Conservation (phyloP, 2,888 invertebrate species). For the Conus canariensis region DNA sequence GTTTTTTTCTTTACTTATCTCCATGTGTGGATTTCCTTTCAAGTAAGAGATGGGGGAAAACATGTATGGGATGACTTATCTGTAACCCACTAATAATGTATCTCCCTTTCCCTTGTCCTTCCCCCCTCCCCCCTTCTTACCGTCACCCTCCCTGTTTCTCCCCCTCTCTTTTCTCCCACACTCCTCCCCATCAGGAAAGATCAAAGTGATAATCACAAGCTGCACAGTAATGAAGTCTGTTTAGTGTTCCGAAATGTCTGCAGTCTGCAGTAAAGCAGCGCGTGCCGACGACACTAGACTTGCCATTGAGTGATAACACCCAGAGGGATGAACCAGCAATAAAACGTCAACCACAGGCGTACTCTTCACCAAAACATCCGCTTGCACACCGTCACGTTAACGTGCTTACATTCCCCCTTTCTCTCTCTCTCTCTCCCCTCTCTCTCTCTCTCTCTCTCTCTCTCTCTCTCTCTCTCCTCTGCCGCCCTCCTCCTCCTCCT, state of each 20-base stretch:
- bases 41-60: too few species aligned
- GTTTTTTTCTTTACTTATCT: neutral
- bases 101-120: neutral
- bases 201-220: neutral
- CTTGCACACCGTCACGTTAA: neutral
- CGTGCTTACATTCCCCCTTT: neutral
- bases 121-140: neutral
- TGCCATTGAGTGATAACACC: too few species aligned
- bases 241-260: neutral
- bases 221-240: neutral
- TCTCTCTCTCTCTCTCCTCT: neutral
- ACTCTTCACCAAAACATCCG: neutral
- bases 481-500: neutral
- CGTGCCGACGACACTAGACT: too few species aligned
- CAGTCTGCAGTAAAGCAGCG: too few species aligned
- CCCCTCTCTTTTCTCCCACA: neutral
- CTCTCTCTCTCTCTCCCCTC: neutral
- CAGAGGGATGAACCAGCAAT: too few species aligned
- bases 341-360: neutral
- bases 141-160: neutral
- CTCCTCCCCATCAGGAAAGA: too few species aligned
- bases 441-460: neutral
- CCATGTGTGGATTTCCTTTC: too few species aligned
- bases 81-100: too few species aligned
- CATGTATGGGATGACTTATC: too few species aligned